These are phyloP conservation scores for Orthosia gothica DNA, from an alignment of 2,888 invertebrate genomes.

Conservation along the genomic window DNA sequence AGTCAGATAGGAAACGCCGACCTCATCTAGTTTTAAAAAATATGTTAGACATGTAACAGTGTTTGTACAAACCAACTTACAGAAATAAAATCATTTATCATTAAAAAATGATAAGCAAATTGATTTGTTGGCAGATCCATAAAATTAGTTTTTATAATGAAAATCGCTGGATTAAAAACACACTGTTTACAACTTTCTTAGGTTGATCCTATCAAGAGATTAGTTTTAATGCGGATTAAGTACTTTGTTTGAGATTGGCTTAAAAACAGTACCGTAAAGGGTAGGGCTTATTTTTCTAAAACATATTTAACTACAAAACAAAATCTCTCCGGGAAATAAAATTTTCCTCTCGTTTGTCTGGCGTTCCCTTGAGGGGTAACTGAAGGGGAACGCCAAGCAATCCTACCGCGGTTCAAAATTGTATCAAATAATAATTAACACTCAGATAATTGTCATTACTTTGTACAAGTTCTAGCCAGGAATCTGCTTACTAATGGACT, in stretches of 20 bases:
- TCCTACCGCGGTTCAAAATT: conserved; percentile 23
- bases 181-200: background rate
- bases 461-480: background rate
- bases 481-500: background rate
- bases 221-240: conserved; percentile 26
- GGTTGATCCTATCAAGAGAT: conserved; percentile 37
- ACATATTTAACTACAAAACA: conserved; percentile 25
- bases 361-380: conserved; percentile 23
- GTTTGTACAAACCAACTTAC: too few species aligned
- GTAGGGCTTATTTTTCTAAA: conserved; percentile 14
- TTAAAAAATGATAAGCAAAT: too few species aligned
- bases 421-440: conserved; percentile 19
- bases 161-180: background rate
- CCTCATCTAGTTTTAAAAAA: too few species aligned
- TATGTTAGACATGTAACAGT: too few species aligned
- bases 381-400: conserved; percentile 10
- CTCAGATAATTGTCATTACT: conserved; percentile 25
- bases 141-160: background rate
- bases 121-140: background rate
- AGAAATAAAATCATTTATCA: too few species aligned
- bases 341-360: conserved; percentile 35
- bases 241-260: conserved; percentile 24
- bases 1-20: too few species aligned
- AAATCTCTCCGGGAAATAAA: conserved; percentile 1
- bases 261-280: conserved; percentile 37